Conservation (phyloP, 2,113 vertebrate species). For the Chionis minor region DNA sequence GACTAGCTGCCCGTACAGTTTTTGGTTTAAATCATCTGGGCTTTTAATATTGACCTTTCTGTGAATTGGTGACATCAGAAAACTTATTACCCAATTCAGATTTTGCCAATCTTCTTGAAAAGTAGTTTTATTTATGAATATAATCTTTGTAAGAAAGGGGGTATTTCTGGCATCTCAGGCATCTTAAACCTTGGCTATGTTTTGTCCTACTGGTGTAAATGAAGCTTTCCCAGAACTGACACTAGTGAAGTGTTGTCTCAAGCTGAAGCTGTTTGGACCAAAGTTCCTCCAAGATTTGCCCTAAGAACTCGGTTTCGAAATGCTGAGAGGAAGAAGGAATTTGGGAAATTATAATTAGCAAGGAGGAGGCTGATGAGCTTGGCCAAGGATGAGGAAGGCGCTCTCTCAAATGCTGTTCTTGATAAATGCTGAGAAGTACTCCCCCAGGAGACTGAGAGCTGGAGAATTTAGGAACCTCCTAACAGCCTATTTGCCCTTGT, state of each 20-base stretch:
- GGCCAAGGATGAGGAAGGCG: background rate
- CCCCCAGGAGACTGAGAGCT: background rate
- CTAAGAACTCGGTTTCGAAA: slow-evolving; percentile 30
- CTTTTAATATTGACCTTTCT: slow-evolving; percentile 28
- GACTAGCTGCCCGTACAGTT: background rate
- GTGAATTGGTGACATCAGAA: slow-evolving; percentile 46
- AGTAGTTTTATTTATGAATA: slow-evolving; percentile 3
- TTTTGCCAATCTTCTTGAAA: slow-evolving; percentile 42
- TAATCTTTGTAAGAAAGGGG: background rate
- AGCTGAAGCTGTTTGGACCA: slow-evolving; percentile 6
- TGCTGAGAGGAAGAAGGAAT: slow-evolving; percentile 3
- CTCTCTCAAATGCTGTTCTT: background rate
- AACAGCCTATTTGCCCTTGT: background rate
- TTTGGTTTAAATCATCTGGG: slow-evolving; percentile 23
- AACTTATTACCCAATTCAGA: slow-evolving; percentile 14
- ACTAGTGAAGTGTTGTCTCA: background rate
- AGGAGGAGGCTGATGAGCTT: background rate
- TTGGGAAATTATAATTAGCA: background rate
- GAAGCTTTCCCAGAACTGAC: slow-evolving; percentile 35
- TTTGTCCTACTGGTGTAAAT: slow-evolving; percentile 11
- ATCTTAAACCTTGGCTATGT: background rate
- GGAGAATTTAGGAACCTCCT: background rate
- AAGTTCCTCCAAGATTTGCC: slow-evolving; percentile 38
- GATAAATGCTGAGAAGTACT: background rate
- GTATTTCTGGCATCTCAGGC: slow-evolving; percentile 4